Evolutionary conservation across 2,797 vertebrate species (phyloP).

Genomic region (Myoxocephalus aenaeus): DNA sequence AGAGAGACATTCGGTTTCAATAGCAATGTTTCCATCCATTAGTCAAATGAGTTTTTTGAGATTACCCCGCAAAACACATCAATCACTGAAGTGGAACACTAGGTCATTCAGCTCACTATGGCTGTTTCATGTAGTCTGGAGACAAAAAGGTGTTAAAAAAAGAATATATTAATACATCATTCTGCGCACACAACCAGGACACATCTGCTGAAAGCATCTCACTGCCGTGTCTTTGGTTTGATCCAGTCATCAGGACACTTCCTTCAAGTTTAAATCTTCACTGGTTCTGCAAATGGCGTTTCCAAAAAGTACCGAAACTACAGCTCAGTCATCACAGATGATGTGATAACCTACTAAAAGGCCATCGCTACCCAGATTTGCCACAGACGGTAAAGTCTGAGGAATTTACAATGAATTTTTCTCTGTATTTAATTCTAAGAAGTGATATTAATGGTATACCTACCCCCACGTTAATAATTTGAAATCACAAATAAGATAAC

Average conservation of each 20-base stretch:
- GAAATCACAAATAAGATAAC: neutral
- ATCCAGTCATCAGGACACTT: slow-evolving; percentile 24
- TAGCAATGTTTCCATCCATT: neutral
- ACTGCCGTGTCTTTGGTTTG: slow-evolving; percentile 6
- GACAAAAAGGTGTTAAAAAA: neutral
- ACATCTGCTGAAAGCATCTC: neutral
- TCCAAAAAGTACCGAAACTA: slow-evolving; percentile 36
- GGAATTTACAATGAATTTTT: slow-evolving; percentile 29
- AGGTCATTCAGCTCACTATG: neutral
- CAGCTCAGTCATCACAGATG: slow-evolving; percentile 44
- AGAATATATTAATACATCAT: too few species aligned
- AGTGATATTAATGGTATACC: neutral
- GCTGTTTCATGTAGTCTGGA: neutral
- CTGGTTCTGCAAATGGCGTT: neutral
- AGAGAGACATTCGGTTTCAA: slow-evolving; percentile 40
- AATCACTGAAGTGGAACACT: neutral
- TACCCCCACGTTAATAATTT: neutral
- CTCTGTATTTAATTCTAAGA: neutral
- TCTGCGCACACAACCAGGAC: neutral
- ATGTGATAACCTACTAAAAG: slow-evolving; percentile 31
- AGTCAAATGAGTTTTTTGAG: neutral
- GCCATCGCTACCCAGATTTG: neutral
- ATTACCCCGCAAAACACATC: neutral
- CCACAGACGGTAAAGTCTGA: slow-evolving; percentile 17
- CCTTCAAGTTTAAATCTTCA: slow-evolving; percentile 8